phyloP scores from a whole-genome alignment of 2,797 vertebrate genomes.

The Halcyon smyrnensis region DNA sequence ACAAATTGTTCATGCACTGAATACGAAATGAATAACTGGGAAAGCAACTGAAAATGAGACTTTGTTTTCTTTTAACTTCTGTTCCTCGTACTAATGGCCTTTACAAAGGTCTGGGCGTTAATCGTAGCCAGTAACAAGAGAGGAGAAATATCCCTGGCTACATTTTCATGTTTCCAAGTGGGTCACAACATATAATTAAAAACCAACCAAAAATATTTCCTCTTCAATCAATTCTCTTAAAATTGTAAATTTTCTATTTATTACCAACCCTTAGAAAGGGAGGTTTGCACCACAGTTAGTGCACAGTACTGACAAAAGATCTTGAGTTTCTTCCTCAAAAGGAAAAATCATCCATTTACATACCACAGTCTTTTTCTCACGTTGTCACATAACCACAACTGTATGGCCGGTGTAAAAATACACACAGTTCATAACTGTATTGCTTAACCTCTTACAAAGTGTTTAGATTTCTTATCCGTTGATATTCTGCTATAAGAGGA shows the following conservation, averaged over 20 bases:
- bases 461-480: not conserved
- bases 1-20: not conserved
- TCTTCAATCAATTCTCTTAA: not conserved
- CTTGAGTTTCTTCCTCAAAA: not conserved
- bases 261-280: not conserved
- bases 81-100: not conserved
- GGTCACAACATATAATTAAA: accelerated
- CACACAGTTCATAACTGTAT: not conserved
- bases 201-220: not conserved
- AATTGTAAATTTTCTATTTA: not conserved
- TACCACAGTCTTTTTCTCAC: not conserved
- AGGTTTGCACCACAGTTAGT: not conserved
- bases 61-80: constrained; percentile 47
- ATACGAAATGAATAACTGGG: constrained; percentile 40
- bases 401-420: not conserved
- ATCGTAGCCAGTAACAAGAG: not conserved
- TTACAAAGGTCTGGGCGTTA: not conserved
- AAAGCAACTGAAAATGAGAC: constrained; percentile 31
- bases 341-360: not conserved
- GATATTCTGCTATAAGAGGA: not conserved
- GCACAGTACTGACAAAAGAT: not conserved
- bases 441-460: not conserved
- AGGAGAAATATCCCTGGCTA: not conserved
- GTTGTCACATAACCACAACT: not conserved
- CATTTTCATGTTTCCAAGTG: not conserved